Base-by-base conservation (phyloP, 2,113 vertebrate species). In the Sebastes fasciatus region DNA sequence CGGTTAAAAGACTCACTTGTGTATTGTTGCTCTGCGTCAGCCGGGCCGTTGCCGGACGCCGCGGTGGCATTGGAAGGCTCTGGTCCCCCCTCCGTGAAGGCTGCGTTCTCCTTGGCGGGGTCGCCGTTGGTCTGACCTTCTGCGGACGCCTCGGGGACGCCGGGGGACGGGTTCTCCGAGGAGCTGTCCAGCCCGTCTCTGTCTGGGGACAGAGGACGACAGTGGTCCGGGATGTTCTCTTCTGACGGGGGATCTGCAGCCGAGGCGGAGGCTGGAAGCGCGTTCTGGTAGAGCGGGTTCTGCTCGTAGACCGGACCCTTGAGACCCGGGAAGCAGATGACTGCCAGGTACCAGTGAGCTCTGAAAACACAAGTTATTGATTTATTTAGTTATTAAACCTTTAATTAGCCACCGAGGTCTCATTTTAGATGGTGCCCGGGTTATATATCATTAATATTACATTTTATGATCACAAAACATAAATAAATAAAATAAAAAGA, bases 281-380 rank as follows among this genome's bases (percentile, higher is more conserved):
- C 4, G 5, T 93, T 93, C 80, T 94, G 96, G 81, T 94, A 97
- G 77, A 96, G 93, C 11, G 96, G 96, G 94, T 98, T 98, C 78
- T 96, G 93, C 90, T 98, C 96, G 67, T 92, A 93, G 65, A 95
- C 91, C 1, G 96, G 95, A 77, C 94, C 95, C 88, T 96, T 94
- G 43, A 98, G 95, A 79, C 98, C 98, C 75, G 98, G 98, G 90
- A 99, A 99, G 94, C 98, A 99, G 93, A 99, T 98, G 85, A 99
- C 96, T 46, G 98, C 98, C 91, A 99, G 93, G 96, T 99, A 99
- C 98, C 98, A 99, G 92, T 99, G 98, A 81, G 98, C 97, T 49
- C 98, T 99, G 94, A 66, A 0, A 2, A 67, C 13, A 77, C 1
- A 34, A 34, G 34, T 34, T 34, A 34, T 34, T 34, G 34, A 34